These are phyloP conservation scores for rabbit (Oryctolagus cuniculus) DNA, from an alignment of 2,113 vertebrate genomes.

Conservation along the genomic window DNA sequence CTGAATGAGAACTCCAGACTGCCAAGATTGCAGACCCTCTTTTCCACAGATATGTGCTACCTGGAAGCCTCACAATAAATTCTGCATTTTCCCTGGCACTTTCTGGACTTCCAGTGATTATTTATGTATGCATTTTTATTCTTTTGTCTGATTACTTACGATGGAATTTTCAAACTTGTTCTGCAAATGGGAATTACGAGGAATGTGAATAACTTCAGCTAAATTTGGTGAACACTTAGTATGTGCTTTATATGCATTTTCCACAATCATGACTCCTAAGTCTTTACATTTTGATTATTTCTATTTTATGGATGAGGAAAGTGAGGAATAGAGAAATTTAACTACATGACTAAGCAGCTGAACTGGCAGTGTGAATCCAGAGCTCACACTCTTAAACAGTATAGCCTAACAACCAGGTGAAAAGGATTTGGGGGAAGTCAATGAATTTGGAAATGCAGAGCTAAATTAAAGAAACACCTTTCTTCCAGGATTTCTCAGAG, in stretches of 20 bases:
- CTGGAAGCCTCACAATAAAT: constrained; percentile 17
- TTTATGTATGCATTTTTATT: neutral
- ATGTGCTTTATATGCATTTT: constrained; percentile 4
- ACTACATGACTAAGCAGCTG: neutral
- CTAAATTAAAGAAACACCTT: neutral
- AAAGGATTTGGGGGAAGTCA: neutral
- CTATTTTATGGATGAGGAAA: neutral
- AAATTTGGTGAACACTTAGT: neutral
- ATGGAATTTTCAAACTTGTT: neutral
- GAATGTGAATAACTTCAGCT: constrained; percentile 11
- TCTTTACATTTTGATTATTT: constrained; percentile 15
- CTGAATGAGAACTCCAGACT: neutral
- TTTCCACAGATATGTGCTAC: neutral
- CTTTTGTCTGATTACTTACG: neutral
- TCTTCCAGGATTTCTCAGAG: constrained; percentile 15
- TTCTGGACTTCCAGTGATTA: neutral
- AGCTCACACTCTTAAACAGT: neutral
- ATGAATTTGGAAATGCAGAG: neutral
- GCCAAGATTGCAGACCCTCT: neutral
- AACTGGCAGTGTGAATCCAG: neutral
- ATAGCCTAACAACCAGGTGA: neutral
- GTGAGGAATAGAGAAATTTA: neutral
- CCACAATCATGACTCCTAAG: neutral
- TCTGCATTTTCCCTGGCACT: neutral
- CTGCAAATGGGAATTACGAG: constrained; percentile 29